phyloP scores from a whole-genome alignment of 2,888 invertebrate species.

The Oasisia sp. region DNA sequence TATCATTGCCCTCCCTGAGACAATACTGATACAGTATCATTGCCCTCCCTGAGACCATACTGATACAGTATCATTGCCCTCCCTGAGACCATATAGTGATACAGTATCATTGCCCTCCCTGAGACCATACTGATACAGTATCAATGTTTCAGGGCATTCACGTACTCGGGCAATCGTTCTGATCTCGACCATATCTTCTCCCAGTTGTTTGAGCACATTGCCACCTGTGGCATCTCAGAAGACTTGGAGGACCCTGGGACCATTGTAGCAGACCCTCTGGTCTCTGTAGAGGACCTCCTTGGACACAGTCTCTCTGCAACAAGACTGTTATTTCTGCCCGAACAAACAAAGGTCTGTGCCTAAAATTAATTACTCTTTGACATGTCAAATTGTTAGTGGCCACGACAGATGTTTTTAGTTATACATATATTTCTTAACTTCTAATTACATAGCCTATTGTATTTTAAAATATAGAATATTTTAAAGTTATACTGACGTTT shows the following conservation, averaged over 20 bases:
- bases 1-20: no score
- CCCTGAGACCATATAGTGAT: no score
- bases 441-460: not conserved
- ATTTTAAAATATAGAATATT: not conserved
- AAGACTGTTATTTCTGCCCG: constrained; percentile 52
- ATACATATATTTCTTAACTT: not conserved
- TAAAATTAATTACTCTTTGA: not conserved
- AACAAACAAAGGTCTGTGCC: constrained; percentile 55
- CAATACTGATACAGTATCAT: no score
- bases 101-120: not conserved
- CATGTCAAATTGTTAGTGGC: not conserved
- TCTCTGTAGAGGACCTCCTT: not conserved
- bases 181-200: constrained; percentile 76
- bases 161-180: constrained; percentile 69
- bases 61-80: no score
- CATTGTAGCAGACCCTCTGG: not conserved
- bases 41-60: no score
- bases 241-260: not conserved
- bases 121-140: not conserved
- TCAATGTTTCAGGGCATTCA: constrained; percentile 70
- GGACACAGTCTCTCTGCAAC: constrained; percentile 45
- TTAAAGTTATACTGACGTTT: no score
- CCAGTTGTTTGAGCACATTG: constrained; percentile 48
- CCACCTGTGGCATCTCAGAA: not conserved
- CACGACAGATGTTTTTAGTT: not conserved